These are phyloP conservation scores for Notothenia rossii DNA, from an alignment of 2,113 vertebrate species.

Conservation along the genomic window DNA sequence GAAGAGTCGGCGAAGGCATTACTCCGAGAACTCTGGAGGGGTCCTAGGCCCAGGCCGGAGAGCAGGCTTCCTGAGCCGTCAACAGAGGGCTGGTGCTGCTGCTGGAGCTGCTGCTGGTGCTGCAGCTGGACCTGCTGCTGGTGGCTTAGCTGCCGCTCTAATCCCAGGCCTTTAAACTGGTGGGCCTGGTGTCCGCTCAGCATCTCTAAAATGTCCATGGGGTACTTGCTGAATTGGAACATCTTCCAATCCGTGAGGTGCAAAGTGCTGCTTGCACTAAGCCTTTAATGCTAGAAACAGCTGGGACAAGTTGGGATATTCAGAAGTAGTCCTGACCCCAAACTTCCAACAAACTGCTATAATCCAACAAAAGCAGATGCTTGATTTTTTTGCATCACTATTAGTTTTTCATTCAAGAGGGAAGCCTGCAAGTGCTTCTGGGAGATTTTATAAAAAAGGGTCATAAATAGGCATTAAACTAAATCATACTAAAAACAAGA, in stretches of 20 bases:
- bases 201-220: conserved; percentile 89
- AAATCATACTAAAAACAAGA: conserved; percentile 43
- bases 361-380: conserved; percentile 41
- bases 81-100: conserved; percentile 80
- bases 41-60: conserved; percentile 83
- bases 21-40: conserved; percentile 82
- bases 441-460: conserved; percentile 28
- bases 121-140: conserved; percentile 87
- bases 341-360: conserved; percentile 22
- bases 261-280: conserved; percentile 45
- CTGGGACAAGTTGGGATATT: conserved; percentile 1
- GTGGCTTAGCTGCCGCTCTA: conserved; percentile 85
- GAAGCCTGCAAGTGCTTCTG: conserved; percentile 66
- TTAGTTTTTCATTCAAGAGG: conserved; percentile 19
- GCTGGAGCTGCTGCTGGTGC: conserved; percentile 86
- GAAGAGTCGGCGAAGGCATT: conserved; percentile 86
- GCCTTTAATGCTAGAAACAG: conserved; percentile 47
- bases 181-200: conserved; percentile 88
- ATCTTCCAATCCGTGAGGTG: conserved; percentile 75
- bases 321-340: conserved; percentile 32
- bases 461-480: conserved; percentile 69
- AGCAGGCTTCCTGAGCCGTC: conserved; percentile 83
- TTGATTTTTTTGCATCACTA: conserved; percentile 17
- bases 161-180: conserved; percentile 86
- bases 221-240: conserved; percentile 89